These are phyloP conservation scores for Ceryle rudis DNA, from an alignment of 2,797 vertebrate genomes.

Conservation along the genomic window DNA sequence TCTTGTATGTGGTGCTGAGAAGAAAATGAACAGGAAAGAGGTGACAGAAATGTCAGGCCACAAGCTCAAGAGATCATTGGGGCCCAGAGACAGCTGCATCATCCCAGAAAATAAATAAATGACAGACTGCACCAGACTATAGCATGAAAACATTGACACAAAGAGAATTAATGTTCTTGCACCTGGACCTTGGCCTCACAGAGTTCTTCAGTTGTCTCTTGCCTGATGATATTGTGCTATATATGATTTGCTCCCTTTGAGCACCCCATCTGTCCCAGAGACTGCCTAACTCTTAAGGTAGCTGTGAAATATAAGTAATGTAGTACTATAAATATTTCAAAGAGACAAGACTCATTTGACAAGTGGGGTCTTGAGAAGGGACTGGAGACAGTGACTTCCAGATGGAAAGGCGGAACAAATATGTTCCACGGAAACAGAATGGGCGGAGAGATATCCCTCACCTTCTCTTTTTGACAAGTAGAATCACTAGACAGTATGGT, in stretches of 20 bases:
- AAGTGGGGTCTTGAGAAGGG: constrained; percentile 17
- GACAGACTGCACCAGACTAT: neutral
- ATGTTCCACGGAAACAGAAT: neutral
- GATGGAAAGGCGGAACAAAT: neutral
- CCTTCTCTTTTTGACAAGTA: constrained; percentile 10
- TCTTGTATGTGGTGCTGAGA: neutral
- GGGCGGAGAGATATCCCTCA: neutral
- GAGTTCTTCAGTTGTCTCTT: neutral
- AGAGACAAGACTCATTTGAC: constrained; percentile 18
- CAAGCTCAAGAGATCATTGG: neutral
- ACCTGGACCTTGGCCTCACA: constrained; percentile 59
- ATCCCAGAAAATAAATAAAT: neutral
- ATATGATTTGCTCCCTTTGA: constrained; percentile 35
- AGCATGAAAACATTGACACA: constrained; percentile 34
- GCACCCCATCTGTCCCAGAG: neutral
- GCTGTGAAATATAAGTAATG: constrained; percentile 47
- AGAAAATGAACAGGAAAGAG: constrained; percentile 3
- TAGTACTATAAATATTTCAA: constrained; percentile 44
- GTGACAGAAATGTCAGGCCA: constrained; percentile 43
- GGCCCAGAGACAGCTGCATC: constrained; percentile 15
- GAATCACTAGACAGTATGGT: neutral
- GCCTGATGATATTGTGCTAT: neutral
- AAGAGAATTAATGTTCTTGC: constrained; percentile 48
- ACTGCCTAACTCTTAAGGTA: neutral
- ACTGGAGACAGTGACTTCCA: neutral